These are phyloP conservation scores for Cyanoderma ruficeps DNA, from an alignment of 2,113 vertebrate genomes.

Conservation along the genomic window DNA sequence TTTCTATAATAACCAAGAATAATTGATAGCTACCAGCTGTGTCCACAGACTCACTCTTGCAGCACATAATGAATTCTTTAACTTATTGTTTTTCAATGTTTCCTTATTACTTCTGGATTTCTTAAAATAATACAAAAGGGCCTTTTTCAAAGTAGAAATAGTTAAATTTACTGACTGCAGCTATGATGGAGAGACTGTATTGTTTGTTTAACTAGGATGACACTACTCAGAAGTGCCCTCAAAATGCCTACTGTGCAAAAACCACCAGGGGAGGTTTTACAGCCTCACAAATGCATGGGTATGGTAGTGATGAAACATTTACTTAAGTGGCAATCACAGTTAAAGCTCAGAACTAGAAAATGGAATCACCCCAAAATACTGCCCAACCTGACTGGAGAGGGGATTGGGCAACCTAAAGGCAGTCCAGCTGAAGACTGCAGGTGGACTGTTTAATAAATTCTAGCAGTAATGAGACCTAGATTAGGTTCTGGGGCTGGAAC, in stretches of 20 bases:
- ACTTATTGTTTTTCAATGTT: constrained; percentile 71
- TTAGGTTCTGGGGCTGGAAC: background rate
- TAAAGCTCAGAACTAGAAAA: background rate
- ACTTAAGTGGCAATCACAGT: background rate
- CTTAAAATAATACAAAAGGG: constrained; percentile 62
- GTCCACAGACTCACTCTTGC: constrained; percentile 64
- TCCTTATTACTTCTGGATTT: constrained; percentile 65
- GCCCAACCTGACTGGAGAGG: background rate
- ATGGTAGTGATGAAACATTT: background rate
- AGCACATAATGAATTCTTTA: constrained; percentile 67
- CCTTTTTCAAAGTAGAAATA: constrained; percentile 60
- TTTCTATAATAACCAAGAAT: constrained; percentile 69
- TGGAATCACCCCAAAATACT: background rate
- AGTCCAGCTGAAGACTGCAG: background rate
- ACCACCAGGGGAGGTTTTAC: background rate
- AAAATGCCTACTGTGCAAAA: constrained; percentile 43
- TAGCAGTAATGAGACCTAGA: background rate
- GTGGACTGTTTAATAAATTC: background rate
- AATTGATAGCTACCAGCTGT: constrained; percentile 80
- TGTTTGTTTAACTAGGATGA: constrained; percentile 62
- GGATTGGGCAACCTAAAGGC: background rate
- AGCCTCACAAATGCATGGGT: background rate
- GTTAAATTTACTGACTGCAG: constrained; percentile 60
- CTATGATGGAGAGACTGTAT: constrained; percentile 42
- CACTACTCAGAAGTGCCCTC: constrained; percentile 19